Conservation (phyloP, 2,888 invertebrate species). For the Glyphotaelius pellucidus region DNA sequence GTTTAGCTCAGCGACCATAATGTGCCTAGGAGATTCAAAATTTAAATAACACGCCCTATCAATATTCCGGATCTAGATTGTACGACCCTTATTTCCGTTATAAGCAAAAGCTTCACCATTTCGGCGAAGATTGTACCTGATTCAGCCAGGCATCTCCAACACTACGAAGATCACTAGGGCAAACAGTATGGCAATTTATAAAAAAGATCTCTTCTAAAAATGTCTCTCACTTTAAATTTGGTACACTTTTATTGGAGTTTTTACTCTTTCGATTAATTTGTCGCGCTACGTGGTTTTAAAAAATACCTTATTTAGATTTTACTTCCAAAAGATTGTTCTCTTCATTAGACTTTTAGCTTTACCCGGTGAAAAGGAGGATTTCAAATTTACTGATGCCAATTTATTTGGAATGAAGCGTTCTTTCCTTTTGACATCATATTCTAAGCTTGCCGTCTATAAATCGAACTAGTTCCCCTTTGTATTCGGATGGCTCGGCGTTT, state of each 20-base stretch:
- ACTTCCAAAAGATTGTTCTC: not conserved
- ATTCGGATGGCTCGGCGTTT: conserved; percentile 38
- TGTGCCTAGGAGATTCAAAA: conserved; percentile 57
- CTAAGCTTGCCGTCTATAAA: not conserved
- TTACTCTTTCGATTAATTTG: conserved; percentile 5
- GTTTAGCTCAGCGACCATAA: conserved; percentile 46
- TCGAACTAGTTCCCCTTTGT: conserved; percentile 33
- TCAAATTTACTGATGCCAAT: not conserved
- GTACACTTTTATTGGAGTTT: not conserved
- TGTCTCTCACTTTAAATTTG: not conserved
- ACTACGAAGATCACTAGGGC: not conserved
- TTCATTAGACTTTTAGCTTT: not conserved
- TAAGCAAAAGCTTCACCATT: conserved; percentile 53
- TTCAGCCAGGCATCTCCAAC: conserved; percentile 21
- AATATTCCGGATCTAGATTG: conserved; percentile 60
- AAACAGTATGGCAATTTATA: conserved; percentile 23
- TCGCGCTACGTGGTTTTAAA: not conserved
- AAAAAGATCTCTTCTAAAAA: not conserved
- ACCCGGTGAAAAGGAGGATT: not conserved
- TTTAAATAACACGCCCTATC: conserved; percentile 63
- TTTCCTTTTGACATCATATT: not conserved
- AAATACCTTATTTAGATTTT: conserved; percentile 28
- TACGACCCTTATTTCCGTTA: conserved; percentile 44
- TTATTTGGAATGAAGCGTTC: not conserved
- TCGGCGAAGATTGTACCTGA: conserved; percentile 52